Evolutionary conservation across 2,888 invertebrate genomes (phyloP).

Genomic region (Agrotis clavis): DNA sequence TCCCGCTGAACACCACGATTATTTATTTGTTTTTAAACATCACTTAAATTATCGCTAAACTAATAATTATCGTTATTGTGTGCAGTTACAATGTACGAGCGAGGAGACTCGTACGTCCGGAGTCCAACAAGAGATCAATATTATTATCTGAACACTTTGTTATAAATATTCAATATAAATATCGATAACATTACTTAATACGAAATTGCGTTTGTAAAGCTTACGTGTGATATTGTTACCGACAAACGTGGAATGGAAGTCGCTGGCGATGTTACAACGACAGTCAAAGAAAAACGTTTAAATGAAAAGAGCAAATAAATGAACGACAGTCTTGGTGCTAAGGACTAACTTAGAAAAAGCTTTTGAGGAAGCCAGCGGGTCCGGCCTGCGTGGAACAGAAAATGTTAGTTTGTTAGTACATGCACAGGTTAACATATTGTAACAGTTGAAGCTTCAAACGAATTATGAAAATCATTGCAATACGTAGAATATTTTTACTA

Average conservation of each 20-base stretch:
- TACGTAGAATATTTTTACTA: too few species aligned
- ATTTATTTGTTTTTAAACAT: conserved; percentile 84
- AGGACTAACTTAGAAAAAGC: conserved; percentile 96
- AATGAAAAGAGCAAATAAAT: conserved; percentile 86
- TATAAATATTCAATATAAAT: conserved; percentile 81
- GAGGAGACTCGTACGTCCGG: conserved; percentile 73
- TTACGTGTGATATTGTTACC: conserved; percentile 75
- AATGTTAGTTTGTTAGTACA: conserved; percentile 76
- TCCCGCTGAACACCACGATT: conserved; percentile 90
- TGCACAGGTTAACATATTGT: conserved; percentile 26
- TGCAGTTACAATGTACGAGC: conserved; percentile 84
- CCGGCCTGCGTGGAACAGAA: conserved; percentile 93
- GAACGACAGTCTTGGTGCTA: conserved; percentile 90
- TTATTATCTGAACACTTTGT: conserved; percentile 89
- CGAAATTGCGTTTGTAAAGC: conserved; percentile 83
- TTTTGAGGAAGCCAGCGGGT: conserved; percentile 98
- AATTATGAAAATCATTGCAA: too few species aligned
- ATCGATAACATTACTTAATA: conserved; percentile 76
- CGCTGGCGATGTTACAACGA: conserved; percentile 81
- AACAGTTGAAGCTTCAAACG: conserved; percentile 2
- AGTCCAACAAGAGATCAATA: conserved; percentile 80
- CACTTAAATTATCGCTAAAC: conserved; percentile 88
- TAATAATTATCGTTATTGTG: conserved; percentile 87
- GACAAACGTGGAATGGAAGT: conserved; percentile 83
- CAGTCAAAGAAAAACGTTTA: conserved; percentile 80